Percentiles rank a stretch among this genome's conserved stretches.
Conservation (phyloP, 2,797 vertebrate species). For the Allobates femoralis region DNA sequence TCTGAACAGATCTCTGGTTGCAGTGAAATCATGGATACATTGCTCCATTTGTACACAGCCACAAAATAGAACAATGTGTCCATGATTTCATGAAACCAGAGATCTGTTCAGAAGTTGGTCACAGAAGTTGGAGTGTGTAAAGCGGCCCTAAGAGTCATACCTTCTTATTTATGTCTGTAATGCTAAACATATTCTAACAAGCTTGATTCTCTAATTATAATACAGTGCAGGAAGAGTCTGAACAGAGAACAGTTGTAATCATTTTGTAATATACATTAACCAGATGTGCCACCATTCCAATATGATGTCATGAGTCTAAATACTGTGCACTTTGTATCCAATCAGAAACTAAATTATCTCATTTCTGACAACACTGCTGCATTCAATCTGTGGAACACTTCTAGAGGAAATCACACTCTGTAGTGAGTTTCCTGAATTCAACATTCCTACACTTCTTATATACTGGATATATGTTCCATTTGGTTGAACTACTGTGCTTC, state of each 20-base stretch:
- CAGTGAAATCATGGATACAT: too few relatives aligned
- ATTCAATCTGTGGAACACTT: constrained; percentile 33
- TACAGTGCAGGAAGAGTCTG: constrained; percentile 17
- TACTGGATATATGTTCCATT: constrained; percentile 10
- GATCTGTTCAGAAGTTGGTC: too few relatives aligned
- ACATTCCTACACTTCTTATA: neutral
- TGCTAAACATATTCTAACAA: neutral
- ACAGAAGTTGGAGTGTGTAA: too few relatives aligned
- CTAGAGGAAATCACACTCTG: constrained; percentile 37
- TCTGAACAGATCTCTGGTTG: too few relatives aligned
- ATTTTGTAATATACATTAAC: constrained; percentile 47
- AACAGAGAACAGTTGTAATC: constrained; percentile 28
- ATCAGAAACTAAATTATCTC: constrained; percentile 30
- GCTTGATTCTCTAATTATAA: neutral
- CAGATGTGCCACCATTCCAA: constrained; percentile 39
- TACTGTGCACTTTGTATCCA: constrained; percentile 47
- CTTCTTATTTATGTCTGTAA: neutral
- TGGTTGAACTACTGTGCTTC: neutral
- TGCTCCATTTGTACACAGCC: too few relatives aligned
- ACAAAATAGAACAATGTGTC: too few relatives aligned
- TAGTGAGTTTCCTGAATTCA: constrained; percentile 42
- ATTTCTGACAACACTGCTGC: constrained; percentile 48
- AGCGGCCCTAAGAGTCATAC: neutral
- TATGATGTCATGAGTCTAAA: constrained; percentile 48
- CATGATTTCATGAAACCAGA: too few relatives aligned